These are phyloP conservation scores for Micrasema minimum DNA, from an alignment of 1,140 invertebrate genomes.

Conservation along the genomic window DNA sequence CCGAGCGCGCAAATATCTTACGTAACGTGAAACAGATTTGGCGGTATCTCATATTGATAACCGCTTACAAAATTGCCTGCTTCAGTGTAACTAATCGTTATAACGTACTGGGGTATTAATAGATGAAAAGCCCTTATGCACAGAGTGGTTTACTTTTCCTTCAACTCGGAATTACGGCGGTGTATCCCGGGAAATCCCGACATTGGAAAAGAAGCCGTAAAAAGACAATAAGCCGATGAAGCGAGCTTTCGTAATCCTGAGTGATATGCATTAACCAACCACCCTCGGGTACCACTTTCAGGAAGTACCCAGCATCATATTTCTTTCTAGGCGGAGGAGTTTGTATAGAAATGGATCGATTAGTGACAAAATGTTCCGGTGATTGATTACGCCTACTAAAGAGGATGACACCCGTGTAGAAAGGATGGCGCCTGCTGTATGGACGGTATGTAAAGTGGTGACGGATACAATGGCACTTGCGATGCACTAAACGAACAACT, in stretches of 20 bases:
- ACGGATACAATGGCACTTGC: slow-evolving; percentile 17
- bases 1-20: neutral
- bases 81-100: no score
- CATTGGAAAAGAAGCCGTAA: slow-evolving; percentile 17
- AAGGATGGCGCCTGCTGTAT: neutral
- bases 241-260: slow-evolving; percentile 11
- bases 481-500: slow-evolving; percentile 24
- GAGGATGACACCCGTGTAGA: no score
- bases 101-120: no score
- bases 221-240: slow-evolving; percentile 10
- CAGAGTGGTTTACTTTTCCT: neutral
- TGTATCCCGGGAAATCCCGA: slow-evolving; percentile 6
- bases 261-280: slow-evolving; percentile 13
- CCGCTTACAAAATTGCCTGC: neutral
- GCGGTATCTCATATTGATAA: slow-evolving; percentile 1
- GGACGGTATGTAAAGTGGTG: neutral
- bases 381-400: no score
- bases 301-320: neutral
- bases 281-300: slow-evolving; percentile 2
- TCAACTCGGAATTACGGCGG: neutral
- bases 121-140: no score
- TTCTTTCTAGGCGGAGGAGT: slow-evolving; percentile 13
- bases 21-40: slow-evolving; percentile 8
- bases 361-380: no score
- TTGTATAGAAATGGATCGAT: slow-evolving; percentile 1